These are phyloP conservation scores for Bombus confusus DNA, from an alignment of 1,140 invertebrate species.

Conservation along the genomic window DNA sequence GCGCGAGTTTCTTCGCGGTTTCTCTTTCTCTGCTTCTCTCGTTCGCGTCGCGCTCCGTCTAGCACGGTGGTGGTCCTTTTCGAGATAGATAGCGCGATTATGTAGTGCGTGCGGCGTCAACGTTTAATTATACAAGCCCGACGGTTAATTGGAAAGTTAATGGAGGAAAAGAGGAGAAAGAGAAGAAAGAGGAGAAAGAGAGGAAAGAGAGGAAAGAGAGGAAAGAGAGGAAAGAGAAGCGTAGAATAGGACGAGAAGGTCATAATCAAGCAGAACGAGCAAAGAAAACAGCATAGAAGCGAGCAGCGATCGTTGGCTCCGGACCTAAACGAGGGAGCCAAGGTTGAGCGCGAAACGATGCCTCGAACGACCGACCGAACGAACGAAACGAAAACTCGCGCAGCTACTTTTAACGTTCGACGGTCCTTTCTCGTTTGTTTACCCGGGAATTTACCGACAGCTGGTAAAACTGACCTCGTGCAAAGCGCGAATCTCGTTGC, in stretches of 20 bases:
- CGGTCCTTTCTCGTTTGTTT: conserved; percentile 45
- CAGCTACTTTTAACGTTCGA: conserved; percentile 58
- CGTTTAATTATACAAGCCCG: conserved; percentile 65
- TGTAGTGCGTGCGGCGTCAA: conserved; percentile 38
- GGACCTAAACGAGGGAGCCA: neutral
- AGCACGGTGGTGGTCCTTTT: neutral
- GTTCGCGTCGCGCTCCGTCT: neutral
- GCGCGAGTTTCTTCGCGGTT: neutral
- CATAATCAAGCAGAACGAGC: conserved; percentile 65
- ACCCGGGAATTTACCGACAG: conserved; percentile 59
- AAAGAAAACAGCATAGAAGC: conserved; percentile 11
- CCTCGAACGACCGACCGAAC: conserved; percentile 30
- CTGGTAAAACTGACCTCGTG: conserved; percentile 59
- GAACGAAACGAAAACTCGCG: conserved; percentile 45
- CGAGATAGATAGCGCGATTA: conserved; percentile 9
- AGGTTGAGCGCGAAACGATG: conserved; percentile 19
- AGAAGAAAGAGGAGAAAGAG: neutral
- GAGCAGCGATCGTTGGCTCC: conserved; percentile 7
- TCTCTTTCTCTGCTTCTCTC: neutral
- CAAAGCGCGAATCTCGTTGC: neutral
- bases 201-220: neutral
- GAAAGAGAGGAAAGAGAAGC: too few relatives aligned
- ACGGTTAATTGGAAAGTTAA: conserved; percentile 71
- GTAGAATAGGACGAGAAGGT: conserved; percentile 63
- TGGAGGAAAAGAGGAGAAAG: conserved; percentile 51